Evolutionary conservation across 2,888 invertebrate genomes (phyloP), one percentile per base, ranked within the genome.

Genomic region (Tenthredo mesomela): DNA sequence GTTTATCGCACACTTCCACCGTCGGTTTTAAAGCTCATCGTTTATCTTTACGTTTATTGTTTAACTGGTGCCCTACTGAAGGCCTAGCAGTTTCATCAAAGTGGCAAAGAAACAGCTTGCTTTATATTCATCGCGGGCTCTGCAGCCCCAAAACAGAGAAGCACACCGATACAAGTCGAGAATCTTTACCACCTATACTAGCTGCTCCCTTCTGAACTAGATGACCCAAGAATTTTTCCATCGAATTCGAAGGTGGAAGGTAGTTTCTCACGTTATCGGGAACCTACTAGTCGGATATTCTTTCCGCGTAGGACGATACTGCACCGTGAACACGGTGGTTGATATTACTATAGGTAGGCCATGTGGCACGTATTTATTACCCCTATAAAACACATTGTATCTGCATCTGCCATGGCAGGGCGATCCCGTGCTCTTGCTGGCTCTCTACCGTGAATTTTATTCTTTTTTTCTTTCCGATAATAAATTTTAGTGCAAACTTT

Each of bases 381-480:
- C 82, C 47, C 67, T 33, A 82, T 82, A 70, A 82, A 82, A 82
- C 82, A 82, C 82, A 70, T 82, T 70, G 80, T 80, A 80, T 80
- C 82, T 82, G 67, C 82, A 65, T 82, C 70, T 50, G 82, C 82
- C 67, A 50, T 29, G 50, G 37, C 25, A 21, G 37, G 29, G 33
- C 29, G 37, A 77, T 25, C 25, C 65, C 61, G 40, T n/a, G 33
- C 40, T 43, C 84, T 40, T 37, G 10, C 43, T 25, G 12, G n/a
- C n/a, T 29, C 43, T 65, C n/a, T 77, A 33, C 50, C 71, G 21
- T 40, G 54, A 75, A 77, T n/a, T 82, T 82, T 70, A 67, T 82
- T 67, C 67, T 54, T 54, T 61, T 58, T 33, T 33, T 33, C 29
- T 33, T 33, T 65, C 43, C 29, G 61, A 77, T 47, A 47, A 77